A percentile compares a stretch with the other conserved stretches of the same genome.
These are phyloP conservation scores for Jacana jacana DNA, from an alignment of 2,113 vertebrate genomes.

Conservation along the genomic window DNA sequence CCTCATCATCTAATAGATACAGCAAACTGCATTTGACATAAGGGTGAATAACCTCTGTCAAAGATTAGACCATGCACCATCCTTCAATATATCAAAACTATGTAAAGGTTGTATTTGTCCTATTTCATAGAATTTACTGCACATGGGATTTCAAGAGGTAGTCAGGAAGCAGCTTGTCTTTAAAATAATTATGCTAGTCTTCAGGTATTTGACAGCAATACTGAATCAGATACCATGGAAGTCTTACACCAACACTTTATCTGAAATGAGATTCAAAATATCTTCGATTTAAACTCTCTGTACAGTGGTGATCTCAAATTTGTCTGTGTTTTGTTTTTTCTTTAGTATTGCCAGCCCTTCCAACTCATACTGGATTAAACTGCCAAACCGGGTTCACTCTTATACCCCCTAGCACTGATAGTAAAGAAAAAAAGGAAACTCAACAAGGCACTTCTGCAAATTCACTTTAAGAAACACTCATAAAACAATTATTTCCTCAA, in stretches of 20 bases:
- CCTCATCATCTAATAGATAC: background rate
- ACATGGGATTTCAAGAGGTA: background rate
- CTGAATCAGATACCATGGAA: background rate
- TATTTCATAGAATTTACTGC: background rate
- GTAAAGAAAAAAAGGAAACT: background rate
- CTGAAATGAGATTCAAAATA: background rate
- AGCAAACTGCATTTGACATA: background rate
- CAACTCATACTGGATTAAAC: background rate
- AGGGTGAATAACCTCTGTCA: background rate
- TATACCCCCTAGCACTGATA: background rate
- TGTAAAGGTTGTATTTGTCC: background rate
- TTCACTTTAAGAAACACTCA: background rate
- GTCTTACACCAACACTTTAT: background rate
- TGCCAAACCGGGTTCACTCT: background rate
- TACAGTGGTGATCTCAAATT: background rate
- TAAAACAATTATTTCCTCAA: background rate
- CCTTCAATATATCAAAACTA: background rate
- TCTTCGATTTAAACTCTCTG: background rate
- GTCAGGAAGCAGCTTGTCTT: background rate
- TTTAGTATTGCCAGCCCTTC: background rate
- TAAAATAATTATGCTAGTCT: background rate
- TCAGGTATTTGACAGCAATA: background rate
- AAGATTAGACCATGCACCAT: background rate
- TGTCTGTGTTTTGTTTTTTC: background rate
- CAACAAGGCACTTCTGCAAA: background rate